Conservation (phyloP, 2,888 invertebrate species). For the Agonopterix alstromeriana region DNA sequence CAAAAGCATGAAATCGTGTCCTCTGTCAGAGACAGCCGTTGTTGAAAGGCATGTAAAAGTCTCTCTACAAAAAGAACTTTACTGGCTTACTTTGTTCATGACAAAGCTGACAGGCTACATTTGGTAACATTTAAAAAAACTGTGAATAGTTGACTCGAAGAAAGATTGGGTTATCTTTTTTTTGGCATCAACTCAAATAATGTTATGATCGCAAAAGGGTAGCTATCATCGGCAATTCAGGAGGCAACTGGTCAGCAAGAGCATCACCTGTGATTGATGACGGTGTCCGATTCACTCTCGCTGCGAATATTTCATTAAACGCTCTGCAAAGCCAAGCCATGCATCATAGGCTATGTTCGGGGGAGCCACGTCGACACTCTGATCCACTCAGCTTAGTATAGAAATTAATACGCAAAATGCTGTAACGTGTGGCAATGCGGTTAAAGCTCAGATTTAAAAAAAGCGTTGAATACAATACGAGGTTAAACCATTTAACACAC, state of each 20-base stretch:
- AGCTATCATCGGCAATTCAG: conserved; percentile 16
- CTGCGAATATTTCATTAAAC: conserved; percentile 70
- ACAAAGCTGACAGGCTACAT: too few relatives aligned
- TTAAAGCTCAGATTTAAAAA: conserved; percentile 16
- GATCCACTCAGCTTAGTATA: conserved; percentile 66
- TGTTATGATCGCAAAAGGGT: background rate
- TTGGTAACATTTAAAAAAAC: too few relatives aligned
- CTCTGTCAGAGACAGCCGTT: conserved; percentile 2
- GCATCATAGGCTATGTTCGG: conserved; percentile 62
- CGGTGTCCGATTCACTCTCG: conserved; percentile 56
- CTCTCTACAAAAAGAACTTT: background rate
- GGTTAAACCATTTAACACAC: conserved; percentile 1
- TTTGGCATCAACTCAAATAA: too few relatives aligned
- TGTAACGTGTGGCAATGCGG: conserved; percentile 37
- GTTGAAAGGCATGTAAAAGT: background rate
- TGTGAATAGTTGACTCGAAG: too few relatives aligned
- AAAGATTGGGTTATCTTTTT: too few relatives aligned
- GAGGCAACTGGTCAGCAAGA: conserved; percentile 35
- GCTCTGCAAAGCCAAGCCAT: conserved; percentile 55
- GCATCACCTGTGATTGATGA: conserved; percentile 64
- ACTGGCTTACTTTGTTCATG: too few relatives aligned
- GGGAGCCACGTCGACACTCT: conserved; percentile 54
- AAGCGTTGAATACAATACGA: conserved; percentile 2
- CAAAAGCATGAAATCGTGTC: conserved; percentile 3
- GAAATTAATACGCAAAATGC: conserved; percentile 59